phyloP scores from a whole-genome alignment of 64 coral and sea anemone genomes.

The Stylophora pistillata region DNA sequence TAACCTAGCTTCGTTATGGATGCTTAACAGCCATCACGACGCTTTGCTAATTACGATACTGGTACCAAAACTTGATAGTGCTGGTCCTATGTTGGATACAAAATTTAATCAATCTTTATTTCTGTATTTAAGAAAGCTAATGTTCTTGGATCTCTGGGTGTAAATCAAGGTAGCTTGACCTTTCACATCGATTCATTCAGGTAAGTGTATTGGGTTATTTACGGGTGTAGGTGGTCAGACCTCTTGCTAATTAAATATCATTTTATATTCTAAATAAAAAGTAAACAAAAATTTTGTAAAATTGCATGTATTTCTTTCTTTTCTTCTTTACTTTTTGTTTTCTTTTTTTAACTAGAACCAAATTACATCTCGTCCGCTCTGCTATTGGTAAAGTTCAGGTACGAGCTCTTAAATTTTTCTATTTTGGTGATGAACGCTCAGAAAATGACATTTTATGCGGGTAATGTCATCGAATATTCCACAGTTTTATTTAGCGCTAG shows the following conservation, averaged over 20 bases:
- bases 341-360: not conserved
- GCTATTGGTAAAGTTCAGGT: slow-evolving; percentile 48
- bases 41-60: not conserved
- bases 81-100: not conserved
- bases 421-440: not conserved
- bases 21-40: not conserved
- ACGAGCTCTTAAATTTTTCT: not conserved
- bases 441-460: not conserved
- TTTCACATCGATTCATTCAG: slow-evolving; percentile 24
- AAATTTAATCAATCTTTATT: not conserved
- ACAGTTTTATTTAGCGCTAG: not conserved
- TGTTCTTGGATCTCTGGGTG: not conserved
- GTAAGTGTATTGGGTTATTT: not conserved
- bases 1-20: not conserved
- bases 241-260: not conserved
- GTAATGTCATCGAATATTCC: not conserved
- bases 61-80: not conserved
- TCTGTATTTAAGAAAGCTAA: not conserved
- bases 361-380: slow-evolving; percentile 20
- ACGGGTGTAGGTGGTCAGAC: not conserved
- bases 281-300: not conserved
- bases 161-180: slow-evolving; percentile 47
- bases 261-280: not conserved
- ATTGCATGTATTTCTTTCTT: not conserved
- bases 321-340: not conserved